Percentiles rank a stretch among this genome's conserved stretches.
Evolutionary conservation across 2,113 vertebrate species (phyloP).

Genomic region (Bothrops jararaca): DNA sequence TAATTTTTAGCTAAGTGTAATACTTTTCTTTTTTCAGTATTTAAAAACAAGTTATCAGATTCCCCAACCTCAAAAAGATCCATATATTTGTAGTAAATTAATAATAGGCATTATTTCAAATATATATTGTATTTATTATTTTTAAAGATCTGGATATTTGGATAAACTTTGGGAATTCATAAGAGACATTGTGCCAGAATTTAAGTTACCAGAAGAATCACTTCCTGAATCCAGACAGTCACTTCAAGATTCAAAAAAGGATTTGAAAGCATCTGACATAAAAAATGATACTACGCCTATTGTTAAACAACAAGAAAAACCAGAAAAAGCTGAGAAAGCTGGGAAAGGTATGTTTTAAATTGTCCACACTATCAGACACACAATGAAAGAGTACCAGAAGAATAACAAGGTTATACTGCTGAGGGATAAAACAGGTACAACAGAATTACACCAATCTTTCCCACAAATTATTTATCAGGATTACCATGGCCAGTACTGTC

Average conservation of each 20-base stretch:
- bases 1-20: background rate
- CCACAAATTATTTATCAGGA: background rate
- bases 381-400: background rate
- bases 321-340: constrained; percentile 55
- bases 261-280: constrained; percentile 46
- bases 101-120: background rate
- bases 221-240: constrained; percentile 51
- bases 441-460: background rate
- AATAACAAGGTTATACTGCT: background rate
- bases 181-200: constrained; percentile 76
- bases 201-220: constrained; percentile 66
- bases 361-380: background rate
- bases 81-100: background rate
- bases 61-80: background rate
- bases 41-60: background rate
- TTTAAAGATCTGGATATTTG: constrained; percentile 67
- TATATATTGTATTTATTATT: constrained; percentile 18
- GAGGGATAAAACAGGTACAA: background rate
- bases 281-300: constrained; percentile 43
- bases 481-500: background rate
- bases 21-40: background rate
- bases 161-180: constrained; percentile 82
- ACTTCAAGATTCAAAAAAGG: constrained; percentile 53
- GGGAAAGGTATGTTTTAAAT: constrained; percentile 68
- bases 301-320: constrained; percentile 55